phyloP scores from a whole-genome alignment of 1,140 invertebrate species.

The Drosophila malerkotliana region DNA sequence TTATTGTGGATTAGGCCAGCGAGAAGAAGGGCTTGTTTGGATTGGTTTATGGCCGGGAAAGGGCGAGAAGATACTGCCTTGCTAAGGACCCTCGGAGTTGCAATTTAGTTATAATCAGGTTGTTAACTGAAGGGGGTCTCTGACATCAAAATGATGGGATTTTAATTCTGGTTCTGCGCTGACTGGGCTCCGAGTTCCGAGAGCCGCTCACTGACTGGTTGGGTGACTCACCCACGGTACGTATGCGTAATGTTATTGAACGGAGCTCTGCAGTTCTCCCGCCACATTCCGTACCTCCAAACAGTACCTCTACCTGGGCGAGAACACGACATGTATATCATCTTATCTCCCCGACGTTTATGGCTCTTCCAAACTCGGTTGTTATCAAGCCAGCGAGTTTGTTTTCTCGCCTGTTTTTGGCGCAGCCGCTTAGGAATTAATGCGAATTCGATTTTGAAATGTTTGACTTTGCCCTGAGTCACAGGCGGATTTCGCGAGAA shows the following conservation, averaged over 20 bases:
- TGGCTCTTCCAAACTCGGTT: constrained; percentile 53
- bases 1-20: constrained; percentile 55
- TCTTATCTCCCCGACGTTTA: constrained; percentile 57
- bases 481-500: constrained; percentile 60
- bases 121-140: constrained; percentile 6
- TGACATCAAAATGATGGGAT: neutral
- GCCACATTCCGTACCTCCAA: neutral
- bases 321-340: constrained; percentile 12
- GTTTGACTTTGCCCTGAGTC: constrained; percentile 67
- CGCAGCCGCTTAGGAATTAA: constrained; percentile 61
- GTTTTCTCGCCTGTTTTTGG: constrained; percentile 52
- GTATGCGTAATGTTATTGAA: constrained; percentile 63
- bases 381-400: constrained; percentile 52
- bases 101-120: constrained; percentile 27
- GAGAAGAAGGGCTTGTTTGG: constrained; percentile 20
- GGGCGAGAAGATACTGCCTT: constrained; percentile 9
- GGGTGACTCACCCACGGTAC: constrained; percentile 49
- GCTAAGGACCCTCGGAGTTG: constrained; percentile 21
- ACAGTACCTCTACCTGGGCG: neutral
- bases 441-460: constrained; percentile 74
- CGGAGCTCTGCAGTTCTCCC: constrained; percentile 6
- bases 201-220: constrained; percentile 30
- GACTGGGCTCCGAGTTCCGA: constrained; percentile 3
- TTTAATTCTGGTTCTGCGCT: constrained; percentile 5
- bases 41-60: constrained; percentile 37